Evolutionary conservation across 2,113 vertebrate species (phyloP).

Genomic region (Ctenomys sociabilis): DNA sequence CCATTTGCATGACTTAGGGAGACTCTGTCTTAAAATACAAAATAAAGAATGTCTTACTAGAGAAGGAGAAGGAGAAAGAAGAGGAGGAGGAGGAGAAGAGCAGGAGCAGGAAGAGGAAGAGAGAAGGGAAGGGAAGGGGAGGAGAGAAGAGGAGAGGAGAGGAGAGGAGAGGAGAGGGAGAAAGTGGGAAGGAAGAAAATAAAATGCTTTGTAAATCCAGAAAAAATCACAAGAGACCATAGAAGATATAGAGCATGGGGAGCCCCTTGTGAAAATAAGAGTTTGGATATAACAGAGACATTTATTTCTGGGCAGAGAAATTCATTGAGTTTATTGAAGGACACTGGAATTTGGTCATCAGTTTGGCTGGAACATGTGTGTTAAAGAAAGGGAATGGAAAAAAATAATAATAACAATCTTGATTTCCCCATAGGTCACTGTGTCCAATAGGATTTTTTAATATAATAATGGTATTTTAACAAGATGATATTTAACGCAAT

Average conservation of each 20-base stretch:
- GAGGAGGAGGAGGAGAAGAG: rapidly evolving
- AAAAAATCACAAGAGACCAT: not conserved
- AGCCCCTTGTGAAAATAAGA: not conserved
- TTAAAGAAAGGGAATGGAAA: not conserved
- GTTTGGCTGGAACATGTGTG: not conserved
- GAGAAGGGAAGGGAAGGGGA: not conserved
- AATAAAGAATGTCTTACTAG: not conserved
- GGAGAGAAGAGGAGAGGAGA: too few species aligned
- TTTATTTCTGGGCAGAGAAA: not conserved
- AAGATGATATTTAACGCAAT: slow-evolving; percentile 17
- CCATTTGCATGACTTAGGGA: not conserved
- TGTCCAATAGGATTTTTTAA: not conserved
- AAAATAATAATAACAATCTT: not conserved
- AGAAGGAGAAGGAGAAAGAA: not conserved
- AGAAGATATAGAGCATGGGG: not conserved
- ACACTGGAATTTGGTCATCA: not conserved
- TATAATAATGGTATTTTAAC: not conserved
- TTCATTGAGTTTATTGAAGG: not conserved
- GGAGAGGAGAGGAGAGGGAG: rapidly evolving
- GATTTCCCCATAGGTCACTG: not conserved
- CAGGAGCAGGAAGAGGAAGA: not conserved
- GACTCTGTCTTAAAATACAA: not conserved
- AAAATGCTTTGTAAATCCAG: not conserved
- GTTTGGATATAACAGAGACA: not conserved
- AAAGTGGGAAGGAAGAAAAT: not conserved